Base-by-base conservation (phyloP, 2,797 vertebrate species). In the Manis crassicaudata region DNA sequence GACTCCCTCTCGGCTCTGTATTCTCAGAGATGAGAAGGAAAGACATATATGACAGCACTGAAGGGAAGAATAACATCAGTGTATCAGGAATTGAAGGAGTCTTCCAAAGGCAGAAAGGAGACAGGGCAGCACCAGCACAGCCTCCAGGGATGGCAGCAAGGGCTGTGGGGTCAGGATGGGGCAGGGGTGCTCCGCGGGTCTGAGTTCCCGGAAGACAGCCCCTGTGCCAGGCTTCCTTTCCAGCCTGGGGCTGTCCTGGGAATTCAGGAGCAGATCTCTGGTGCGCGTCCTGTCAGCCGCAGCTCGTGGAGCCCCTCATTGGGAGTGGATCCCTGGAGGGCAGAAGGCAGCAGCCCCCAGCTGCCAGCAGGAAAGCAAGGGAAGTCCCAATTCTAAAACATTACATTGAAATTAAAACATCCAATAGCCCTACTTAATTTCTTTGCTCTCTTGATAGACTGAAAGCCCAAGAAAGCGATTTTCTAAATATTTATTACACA, bases 321-420 rank as follows among this genome's bases (percentile, higher is more conserved):
- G 5, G 43, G 43, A 46, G 8, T 2, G 43, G 43, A 46, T 46
- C 43, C 18, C 18, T 50, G 52, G 46, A 23, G 65, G 27, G 40
- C 23, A 7, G 62, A 88, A 54, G 23, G 3, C 13, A 6, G 27
- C 21, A 50, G 3, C 17, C 9, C 27, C 20, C 1, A 0, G 21
- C 7, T 21, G 7, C 16, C 58, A 2, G 3, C 0, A 1, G 32
- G 0, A 9, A 81, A 46, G n/a, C 35, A 23, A 62, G n/a, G 4
- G 18, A 21, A 27, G 37, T 14, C 10, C 23, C 25, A 52, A 60
- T 32, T 40, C 14, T 29, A 68, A 72, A 18, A 65, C 7, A 12
- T 16, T 8, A 56, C 40, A 50, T 88, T 37, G 63, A 75, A 58
- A 79, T 37, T 1, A 88, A 58, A 58, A 37, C 21, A 50, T 9